Base-by-base conservation (phyloP, 2,888 invertebrate species). In the Xestia rhomboidea region DNA sequence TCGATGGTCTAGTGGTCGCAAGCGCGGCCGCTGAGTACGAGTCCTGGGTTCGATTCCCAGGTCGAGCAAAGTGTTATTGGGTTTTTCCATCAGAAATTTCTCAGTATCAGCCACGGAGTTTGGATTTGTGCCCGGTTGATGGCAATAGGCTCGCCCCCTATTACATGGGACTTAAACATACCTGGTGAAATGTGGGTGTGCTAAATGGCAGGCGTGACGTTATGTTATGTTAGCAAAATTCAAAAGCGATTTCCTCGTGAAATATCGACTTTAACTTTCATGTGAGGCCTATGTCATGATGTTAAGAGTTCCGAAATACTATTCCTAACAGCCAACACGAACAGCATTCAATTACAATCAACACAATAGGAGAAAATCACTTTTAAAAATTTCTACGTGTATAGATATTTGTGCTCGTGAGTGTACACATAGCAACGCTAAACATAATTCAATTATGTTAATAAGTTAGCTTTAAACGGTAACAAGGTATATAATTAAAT, bases 361-460 rank as follows among this genome's bases (percentile, higher is more conserved):
- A n/a, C 11, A 51, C 5, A 54, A 5, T 54, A n/a, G n/a, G 15
- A 57, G 27, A 60, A 60, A 60, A 60, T 30, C 60, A 30, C 30
- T 30, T 60, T 15, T 30, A 57, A 6, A 15, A 27, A 6, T 57
- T 27, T 60, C 15, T 15, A 27, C 41, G 41, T 41, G 41, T 41
- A 7, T 27, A 38, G 6, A 38, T 63, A 11, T 38, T 63, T 5
- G 63, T n/a, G 13, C 38, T n/a, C 38, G 0, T 38, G 63, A 38
- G 13, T 34, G 62, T 27, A 54, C 66, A 73, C 70, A 66, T 41
- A 49, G 15, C 27, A 67, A 54, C 34, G 62, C 51, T 13, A 34
- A 71, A 62, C 44, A 78, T 78, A 82, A 70, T 73, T 68, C 49
- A 73, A 73, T 83, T 75, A 84, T 87, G 84, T 51, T 75, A 81